Conservation (phyloP, 2,797 vertebrate species). For the Lepus townsendii region DNA sequence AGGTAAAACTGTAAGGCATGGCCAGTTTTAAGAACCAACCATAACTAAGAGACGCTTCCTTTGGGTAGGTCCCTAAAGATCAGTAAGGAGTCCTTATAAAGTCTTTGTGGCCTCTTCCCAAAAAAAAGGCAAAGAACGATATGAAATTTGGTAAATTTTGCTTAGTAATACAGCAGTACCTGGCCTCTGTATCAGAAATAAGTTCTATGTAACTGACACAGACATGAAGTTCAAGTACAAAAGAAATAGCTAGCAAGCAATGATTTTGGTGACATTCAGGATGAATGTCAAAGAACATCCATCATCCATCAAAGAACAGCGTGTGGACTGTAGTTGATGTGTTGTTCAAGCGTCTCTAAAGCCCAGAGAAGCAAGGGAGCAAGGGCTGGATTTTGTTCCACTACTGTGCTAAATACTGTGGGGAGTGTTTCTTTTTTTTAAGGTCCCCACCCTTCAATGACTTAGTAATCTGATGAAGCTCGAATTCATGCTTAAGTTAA, state of each 20-base stretch:
- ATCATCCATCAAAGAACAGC: slow-evolving; percentile 11
- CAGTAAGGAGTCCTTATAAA: neutral
- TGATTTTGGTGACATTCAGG: neutral
- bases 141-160: neutral
- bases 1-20: neutral
- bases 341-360: neutral
- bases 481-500: neutral
- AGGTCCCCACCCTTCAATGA: neutral
- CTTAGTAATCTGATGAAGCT: neutral
- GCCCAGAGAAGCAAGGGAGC: neutral
- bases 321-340: neutral
- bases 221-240: neutral
- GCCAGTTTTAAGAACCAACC: neutral
- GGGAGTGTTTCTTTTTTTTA: neutral
- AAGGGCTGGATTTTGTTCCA: neutral
- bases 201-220: neutral
- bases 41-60: neutral
- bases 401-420: neutral
- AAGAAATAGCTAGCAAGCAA: neutral
- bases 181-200: neutral
- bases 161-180: neutral
- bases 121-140: neutral
- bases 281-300: neutral
- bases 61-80: neutral
- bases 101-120: neutral